These are phyloP conservation scores for Ormyrus pomaceus DNA, from an alignment of 2,888 invertebrate genomes.

Conservation along the genomic window DNA sequence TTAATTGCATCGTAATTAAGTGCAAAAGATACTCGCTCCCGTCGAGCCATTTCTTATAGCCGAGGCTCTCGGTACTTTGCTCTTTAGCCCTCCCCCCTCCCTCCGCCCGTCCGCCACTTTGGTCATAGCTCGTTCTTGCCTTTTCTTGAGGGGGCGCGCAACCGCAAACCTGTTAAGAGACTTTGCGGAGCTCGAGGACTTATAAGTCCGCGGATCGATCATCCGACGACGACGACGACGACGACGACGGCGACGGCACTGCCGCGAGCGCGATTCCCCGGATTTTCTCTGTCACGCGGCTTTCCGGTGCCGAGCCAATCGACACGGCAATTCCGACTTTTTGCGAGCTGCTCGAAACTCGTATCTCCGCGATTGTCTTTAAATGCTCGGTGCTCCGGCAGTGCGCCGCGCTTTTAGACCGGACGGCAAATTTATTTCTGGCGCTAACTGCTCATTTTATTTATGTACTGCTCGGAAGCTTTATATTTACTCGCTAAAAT, in stretches of 20 bases:
- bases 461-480: too few relatives aligned
- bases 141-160: not conserved
- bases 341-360: too few relatives aligned
- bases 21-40: slow-evolving; percentile 58
- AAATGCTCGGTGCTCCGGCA: too few relatives aligned
- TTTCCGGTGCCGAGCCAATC: not conserved
- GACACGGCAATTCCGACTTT: too few relatives aligned
- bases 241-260: too few relatives aligned
- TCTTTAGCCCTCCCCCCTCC: not conserved
- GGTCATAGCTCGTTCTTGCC: slow-evolving; percentile 9
- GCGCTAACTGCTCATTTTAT: too few relatives aligned
- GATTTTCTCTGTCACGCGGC: slow-evolving; percentile 16
- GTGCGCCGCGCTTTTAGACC: too few relatives aligned
- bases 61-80: slow-evolving; percentile 4
- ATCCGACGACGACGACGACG: not conserved
- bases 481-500: too few relatives aligned
- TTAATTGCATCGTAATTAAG: slow-evolving; percentile 63
- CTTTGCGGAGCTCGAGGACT: slow-evolving; percentile 15
- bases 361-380: too few relatives aligned
- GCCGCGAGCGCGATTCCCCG: not conserved
- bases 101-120: not conserved
- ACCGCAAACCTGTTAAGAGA: slow-evolving; percentile 43
- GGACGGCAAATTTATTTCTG: too few relatives aligned
- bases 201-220: slow-evolving; percentile 50
- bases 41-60: slow-evolving; percentile 34